A percentile compares a stretch with the other conserved stretches of the same genome.
These are phyloP conservation scores for Tethea ocularis DNA, from an alignment of 2,888 invertebrate species.

Conservation along the genomic window DNA sequence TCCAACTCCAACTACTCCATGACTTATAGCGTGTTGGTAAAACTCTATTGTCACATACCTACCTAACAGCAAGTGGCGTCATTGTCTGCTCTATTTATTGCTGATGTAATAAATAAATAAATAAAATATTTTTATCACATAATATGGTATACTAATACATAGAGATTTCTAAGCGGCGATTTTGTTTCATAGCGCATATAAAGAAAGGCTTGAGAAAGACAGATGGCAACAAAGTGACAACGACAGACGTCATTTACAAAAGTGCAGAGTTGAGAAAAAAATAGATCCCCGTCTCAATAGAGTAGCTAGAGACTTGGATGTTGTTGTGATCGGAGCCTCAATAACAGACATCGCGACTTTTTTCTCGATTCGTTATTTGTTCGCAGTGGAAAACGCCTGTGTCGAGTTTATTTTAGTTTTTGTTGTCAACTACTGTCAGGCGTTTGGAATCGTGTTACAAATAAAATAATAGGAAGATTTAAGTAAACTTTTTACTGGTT, in stretches of 20 bases:
- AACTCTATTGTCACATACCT: no score
- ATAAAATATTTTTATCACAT: not conserved
- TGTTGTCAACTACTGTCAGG: conserved; percentile 16
- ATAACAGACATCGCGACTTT: conserved; percentile 17
- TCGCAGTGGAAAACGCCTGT: conserved; percentile 28
- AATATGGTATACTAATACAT: not conserved
- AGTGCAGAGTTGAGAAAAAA: conserved; percentile 4
- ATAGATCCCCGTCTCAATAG: not conserved
- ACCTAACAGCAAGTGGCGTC: no score
- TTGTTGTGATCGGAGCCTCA: conserved; percentile 4
- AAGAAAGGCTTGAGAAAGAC: not conserved
- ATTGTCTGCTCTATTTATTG: no score
- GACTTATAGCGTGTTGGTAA: no score
- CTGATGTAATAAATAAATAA: no score
- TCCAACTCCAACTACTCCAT: no score
- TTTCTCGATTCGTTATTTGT: conserved; percentile 22
- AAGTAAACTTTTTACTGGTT: not conserved
- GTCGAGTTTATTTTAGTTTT: conserved; percentile 30
- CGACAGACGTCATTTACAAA: not conserved
- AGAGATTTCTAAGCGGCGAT: not conserved
- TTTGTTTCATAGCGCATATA: not conserved
- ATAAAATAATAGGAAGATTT: not conserved
- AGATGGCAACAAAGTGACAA: not conserved
- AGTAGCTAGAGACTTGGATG: not conserved
- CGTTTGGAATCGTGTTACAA: conserved; percentile 13